Base-by-base conservation (phyloP, 2,888 invertebrate species). In the Ametastegia equiseti region DNA sequence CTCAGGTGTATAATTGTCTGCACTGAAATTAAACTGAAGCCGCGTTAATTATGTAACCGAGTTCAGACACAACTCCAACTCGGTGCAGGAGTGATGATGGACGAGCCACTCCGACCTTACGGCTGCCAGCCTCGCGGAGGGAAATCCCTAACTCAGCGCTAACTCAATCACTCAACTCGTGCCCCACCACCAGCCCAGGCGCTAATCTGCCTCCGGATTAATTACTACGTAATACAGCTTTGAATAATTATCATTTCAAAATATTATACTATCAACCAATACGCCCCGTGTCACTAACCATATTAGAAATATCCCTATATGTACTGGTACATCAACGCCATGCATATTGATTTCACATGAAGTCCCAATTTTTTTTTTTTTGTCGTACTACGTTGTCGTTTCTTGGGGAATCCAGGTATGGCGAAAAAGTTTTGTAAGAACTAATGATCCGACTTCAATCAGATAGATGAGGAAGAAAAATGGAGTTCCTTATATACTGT, bases 111-210 rank as follows among this genome's bases (percentile, higher is more conserved):
- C 84, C 87, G 86, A 87, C 87, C 86, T 86, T 82, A 85, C 84
- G 84, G 84, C 87, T 90, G 90, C 90, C 89, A 90, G 86, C 87
- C 88, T 89, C 88, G 88, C 87, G 86, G 87, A 87, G 85, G 86
- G 88, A 90, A 90, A 90, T 90, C 90, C 90, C 90, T 88, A 91
- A 90, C 90, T 90, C 87, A 86, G 85, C 88, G 90, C 85, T 91
- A 91, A 91, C 89, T 89, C 89, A 89, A 91, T 91, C 90, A 91
- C 90, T 90, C 91, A 90, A 89, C 91, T 88, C 90, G 86, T 87
- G 87, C 87, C 85, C 85, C 85, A 82, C 83, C 79, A 80, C 86
- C 85, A 86, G 87, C 85, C 88, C 87, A 86, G 85, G 86, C 88
- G 85, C 88, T 88, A 90, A 90, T 91, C 89, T 89, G 86, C 89